Conservation (phyloP, 2,888 invertebrate species). For the Lampropteryx suffumata region DNA sequence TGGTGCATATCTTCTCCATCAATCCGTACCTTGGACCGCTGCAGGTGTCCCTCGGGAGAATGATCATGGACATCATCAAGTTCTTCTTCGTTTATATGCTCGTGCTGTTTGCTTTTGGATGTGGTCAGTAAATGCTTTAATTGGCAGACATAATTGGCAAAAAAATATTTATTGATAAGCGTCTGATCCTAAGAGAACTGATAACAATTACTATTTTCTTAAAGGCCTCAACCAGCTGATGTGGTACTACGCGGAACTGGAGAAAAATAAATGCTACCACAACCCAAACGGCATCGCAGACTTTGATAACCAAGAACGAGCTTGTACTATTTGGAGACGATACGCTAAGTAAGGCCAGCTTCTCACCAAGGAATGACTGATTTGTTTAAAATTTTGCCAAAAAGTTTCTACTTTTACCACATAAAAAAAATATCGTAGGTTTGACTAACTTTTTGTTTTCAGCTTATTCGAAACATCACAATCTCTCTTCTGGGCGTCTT, state of each 20-base stretch:
- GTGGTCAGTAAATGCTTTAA: conserved; percentile 85
- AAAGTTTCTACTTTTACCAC: too few species aligned
- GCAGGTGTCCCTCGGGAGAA: conserved; percentile 96
- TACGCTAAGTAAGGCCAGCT: conserved; percentile 88
- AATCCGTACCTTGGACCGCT: conserved; percentile 97
- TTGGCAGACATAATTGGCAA: neutral
- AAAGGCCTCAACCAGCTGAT: conserved; percentile 93
- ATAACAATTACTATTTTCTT: conserved; percentile 1
- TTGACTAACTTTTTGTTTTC: conserved; percentile 46
- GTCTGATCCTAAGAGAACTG: too few species aligned
- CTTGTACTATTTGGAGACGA: conserved; percentile 93
- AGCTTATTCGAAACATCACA: conserved; percentile 99
- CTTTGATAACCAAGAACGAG: conserved; percentile 92
- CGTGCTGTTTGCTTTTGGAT: conserved; percentile 97
- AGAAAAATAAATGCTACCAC: conserved; percentile 93
- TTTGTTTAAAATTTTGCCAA: too few species aligned
- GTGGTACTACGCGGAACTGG: conserved; percentile 96
- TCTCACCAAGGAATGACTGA: too few species aligned
- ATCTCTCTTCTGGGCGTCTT: conserved; percentile 98
- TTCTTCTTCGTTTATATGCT: conserved; percentile 97
- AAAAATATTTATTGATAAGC: too few species aligned
- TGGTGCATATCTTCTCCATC: conserved; percentile 98
- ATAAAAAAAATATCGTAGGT: too few species aligned
- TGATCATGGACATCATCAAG: conserved; percentile 97
- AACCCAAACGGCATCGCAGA: conserved; percentile 88